Base-by-base conservation (phyloP, 1,140 invertebrate species). In the Propsilocerus akamusi region DNA sequence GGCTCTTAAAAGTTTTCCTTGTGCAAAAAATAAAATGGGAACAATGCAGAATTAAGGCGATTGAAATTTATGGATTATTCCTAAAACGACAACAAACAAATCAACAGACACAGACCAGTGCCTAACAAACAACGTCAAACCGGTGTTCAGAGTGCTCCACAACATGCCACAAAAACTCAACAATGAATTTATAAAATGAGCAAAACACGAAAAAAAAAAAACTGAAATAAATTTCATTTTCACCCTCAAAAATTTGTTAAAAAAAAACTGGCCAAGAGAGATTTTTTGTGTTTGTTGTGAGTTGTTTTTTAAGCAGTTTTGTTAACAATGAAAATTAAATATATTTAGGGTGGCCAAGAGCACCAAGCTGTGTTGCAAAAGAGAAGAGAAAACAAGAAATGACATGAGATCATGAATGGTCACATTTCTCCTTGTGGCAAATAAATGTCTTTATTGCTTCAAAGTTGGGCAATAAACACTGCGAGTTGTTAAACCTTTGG, bases 381-480 rank as follows among this genome's bases (percentile, higher is more conserved):
- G 14, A 20, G 17, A 17, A 17, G 22, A 5, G 14, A 41, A 41
- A 20, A 41, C 14, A 17, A 14, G 17, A 41, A n/a, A n/a, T n/a
- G n/a, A n/a, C n/a, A n/a, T n/a, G n/a, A n/a, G n/a, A n/a, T n/a
- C n/a, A n/a, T 41, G 22, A 17, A 41, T 41, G 22, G 34, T 10
- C 34, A 41, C 22, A 20, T 41, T 14, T 41, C 34, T 41, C 14
- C 34, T 20, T n/a, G n/a, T n/a, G n/a, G n/a, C n/a, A n/a, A n/a
- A n/a, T n/a, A n/a, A 41, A 41, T 41, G 14, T 41, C 34, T 41
- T 41, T 41, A 41, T 41, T 41, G 34, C 22, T 20, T n/a, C n/a
- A n/a, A n/a, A 20, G 22, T 41, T 41, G 14, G 22, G 34, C 34
- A 41, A 41, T 41, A 41, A 41, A 41, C 34, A 41, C 22, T 41